Evolutionary conservation across 2,113 vertebrate species (phyloP).

Genomic region (Anolis sagrei): DNA sequence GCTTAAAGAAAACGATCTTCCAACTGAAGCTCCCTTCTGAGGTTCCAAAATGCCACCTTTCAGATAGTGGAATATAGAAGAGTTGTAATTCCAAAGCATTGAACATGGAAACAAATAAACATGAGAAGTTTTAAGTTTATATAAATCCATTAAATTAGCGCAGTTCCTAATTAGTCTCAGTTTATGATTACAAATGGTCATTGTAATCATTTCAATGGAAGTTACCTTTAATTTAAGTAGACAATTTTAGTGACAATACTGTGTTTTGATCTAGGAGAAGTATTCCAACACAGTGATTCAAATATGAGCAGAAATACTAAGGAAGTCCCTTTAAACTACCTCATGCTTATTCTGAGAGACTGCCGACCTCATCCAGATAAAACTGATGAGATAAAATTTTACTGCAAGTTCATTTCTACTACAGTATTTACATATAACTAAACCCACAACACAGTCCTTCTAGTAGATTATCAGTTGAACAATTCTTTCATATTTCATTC

Average conservation of each 20-base stretch:
- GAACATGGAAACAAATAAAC: not conserved
- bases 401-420: too few relatives aligned
- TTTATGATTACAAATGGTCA: not conserved
- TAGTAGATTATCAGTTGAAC: too few relatives aligned
- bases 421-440: too few relatives aligned
- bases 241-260: not conserved
- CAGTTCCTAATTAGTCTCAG: not conserved
- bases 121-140: not conserved
- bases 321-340: not conserved
- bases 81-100: not conserved
- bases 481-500: too few relatives aligned
- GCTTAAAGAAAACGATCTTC: slow-evolving; percentile 94
- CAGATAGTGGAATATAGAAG: slow-evolving; percentile 31
- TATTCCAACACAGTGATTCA: not conserved
- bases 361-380: too few relatives aligned
- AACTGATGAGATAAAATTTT: too few relatives aligned
- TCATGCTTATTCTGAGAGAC: not conserved
- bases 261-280: not conserved
- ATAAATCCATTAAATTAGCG: not conserved
- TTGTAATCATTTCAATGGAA: not conserved
- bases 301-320: not conserved
- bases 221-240: not conserved
- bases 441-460: too few relatives aligned
- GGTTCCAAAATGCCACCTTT: slow-evolving; percentile 86
- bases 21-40: slow-evolving; percentile 86